Evolutionary conservation across 2,888 invertebrate genomes (phyloP), one percentile per base, ranked within the genome.

Genomic region (Fragum sueziense): DNA sequence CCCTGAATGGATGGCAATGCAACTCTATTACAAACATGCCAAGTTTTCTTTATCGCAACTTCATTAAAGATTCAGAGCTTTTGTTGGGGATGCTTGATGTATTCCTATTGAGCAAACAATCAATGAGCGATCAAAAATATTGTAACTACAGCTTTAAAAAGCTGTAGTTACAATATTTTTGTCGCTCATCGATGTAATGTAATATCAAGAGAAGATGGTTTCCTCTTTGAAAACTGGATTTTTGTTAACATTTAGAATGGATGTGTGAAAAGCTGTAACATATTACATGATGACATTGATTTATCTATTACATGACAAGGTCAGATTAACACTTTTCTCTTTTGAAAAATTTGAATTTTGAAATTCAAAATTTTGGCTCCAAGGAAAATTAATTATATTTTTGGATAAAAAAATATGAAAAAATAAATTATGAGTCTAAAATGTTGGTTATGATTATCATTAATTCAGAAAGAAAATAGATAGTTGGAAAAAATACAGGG

Each of bases 281-380:
- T 57, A 47, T 57, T 27, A 57, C 27, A 57, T 7, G 57, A 57
- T 61, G 61, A 61, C 61, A 33, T 33, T 61, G 61, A 61, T 61
- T 61, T 61, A 61, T 61, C 11, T 61, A 22, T 27, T 61, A 29
- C 33, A 61, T 61, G 61, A 61, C 61, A 61, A 61, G 61, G 57
- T 57, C 57, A 57, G 27, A 22, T 57, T 57, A 57, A 57, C 57
- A 57, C 57, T 57, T 57, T 57, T 57, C 57, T 57, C 27, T 57
- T 57, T 27, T 27, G 2, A 14, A 57, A 57, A 47, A 47, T 47
- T 47, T 47, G 47, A 47, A 47, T 47, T 47, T 47, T 14, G n/a
- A 47, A 47, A 47, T n/a, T n/a, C n/a, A 41, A 41, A 41, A 41
- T 41, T 9, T 14, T 41, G 41, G 41, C 17, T 41, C 41, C 41